phyloP scores from a whole-genome alignment of 2,113 vertebrate species.

The Alethe diademata region DNA sequence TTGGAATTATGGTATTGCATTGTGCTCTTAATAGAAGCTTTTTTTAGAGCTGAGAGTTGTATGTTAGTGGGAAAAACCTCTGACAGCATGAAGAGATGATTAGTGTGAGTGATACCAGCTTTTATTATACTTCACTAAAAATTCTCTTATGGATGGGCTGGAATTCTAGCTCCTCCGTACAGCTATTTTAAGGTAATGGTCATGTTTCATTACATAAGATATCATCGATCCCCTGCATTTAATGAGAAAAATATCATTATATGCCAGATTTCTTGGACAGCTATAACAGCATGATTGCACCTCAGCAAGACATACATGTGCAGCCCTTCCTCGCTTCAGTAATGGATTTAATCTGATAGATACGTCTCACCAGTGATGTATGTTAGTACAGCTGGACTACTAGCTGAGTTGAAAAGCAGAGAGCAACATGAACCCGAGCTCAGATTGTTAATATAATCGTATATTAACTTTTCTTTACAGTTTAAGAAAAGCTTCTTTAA shows the following conservation, averaged over 20 bases:
- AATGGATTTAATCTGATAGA: not conserved
- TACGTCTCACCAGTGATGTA: not conserved
- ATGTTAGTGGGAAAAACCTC: not conserved
- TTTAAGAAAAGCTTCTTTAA: not conserved
- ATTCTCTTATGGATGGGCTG: not conserved
- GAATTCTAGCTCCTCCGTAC: not conserved
- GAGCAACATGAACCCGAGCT: not conserved
- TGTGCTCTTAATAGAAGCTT: not conserved
- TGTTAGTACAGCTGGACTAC: not conserved
- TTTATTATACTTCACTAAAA: not conserved
- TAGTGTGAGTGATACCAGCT: not conserved
- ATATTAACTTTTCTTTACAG: not conserved
- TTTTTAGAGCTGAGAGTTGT: not conserved
- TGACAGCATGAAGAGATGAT: not conserved
- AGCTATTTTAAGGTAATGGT: not conserved
- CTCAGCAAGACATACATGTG: not conserved
- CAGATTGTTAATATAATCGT: not conserved
- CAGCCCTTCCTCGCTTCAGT: not conserved
- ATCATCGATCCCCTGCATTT: not conserved
- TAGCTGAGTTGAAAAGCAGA: not conserved
- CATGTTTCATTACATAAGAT: not conserved
- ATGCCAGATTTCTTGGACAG: not conserved
- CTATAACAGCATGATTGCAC: not conserved
- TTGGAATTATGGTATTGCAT: not conserved
- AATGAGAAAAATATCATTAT: not conserved